Evolutionary conservation across 2,113 vertebrate genomes (phyloP).

Genomic region (Plestiodon gilberti): DNA sequence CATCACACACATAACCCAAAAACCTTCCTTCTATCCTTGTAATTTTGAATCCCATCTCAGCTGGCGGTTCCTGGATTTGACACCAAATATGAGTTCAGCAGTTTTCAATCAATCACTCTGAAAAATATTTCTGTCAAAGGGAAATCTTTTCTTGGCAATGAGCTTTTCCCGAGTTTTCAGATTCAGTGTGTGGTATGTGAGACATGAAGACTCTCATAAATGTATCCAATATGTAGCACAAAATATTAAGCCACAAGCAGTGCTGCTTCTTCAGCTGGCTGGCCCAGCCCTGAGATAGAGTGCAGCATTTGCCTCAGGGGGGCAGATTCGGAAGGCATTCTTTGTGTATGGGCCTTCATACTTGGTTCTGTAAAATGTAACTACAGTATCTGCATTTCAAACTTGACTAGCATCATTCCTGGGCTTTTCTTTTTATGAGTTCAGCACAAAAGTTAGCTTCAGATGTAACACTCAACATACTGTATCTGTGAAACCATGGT

Average conservation of each 20-base stretch:
- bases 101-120: slow-evolving; percentile 68
- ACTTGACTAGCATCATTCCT: too few relatives aligned
- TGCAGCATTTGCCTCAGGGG: neutral
- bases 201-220: slow-evolving; percentile 57
- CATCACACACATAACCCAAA: slow-evolving; percentile 38
- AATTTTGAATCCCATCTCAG: slow-evolving; percentile 70
- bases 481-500: too few relatives aligned
- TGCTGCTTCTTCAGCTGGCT: neutral
- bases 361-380: neutral
- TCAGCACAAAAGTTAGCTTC: too few relatives aligned
- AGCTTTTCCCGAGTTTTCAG: slow-evolving; percentile 58
- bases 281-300: neutral
- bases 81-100: slow-evolving; percentile 66
- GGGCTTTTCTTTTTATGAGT: too few relatives aligned
- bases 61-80: slow-evolving; percentile 68
- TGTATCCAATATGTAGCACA: slow-evolving; percentile 60
- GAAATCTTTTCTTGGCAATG: slow-evolving; percentile 52
- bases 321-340: neutral
- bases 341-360: neutral
- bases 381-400: neutral
- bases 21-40: slow-evolving; percentile 57
- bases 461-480: too few relatives aligned
- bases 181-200: slow-evolving; percentile 31
- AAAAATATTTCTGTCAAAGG: slow-evolving; percentile 66
- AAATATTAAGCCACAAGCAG: slow-evolving; percentile 53